These are phyloP conservation scores for Apoda limacodes DNA, from an alignment of 2,888 invertebrate genomes.

Conservation along the genomic window DNA sequence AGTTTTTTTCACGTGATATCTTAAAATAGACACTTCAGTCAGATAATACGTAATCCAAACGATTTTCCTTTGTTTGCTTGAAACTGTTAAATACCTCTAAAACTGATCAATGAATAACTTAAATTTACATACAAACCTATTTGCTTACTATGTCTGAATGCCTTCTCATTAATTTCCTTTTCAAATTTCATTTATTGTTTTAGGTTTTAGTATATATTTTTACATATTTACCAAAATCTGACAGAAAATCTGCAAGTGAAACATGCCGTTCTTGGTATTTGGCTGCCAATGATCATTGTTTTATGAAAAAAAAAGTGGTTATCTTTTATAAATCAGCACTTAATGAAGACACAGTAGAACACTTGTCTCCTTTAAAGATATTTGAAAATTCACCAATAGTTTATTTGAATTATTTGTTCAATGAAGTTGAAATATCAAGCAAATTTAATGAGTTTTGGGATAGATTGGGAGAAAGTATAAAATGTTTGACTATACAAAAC, in stretches of 20 bases:
- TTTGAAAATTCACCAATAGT: constrained; percentile 50
- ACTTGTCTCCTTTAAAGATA: constrained; percentile 40
- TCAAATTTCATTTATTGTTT: too few relatives aligned
- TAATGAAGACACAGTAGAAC: constrained; percentile 38
- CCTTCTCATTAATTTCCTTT: too few relatives aligned
- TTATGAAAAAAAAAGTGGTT: constrained; percentile 63
- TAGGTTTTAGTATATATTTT: constrained; percentile 75
- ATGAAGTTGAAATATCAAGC: constrained; percentile 64
- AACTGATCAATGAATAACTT: too few relatives aligned
- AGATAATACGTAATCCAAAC: too few relatives aligned
- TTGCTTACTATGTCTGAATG: too few relatives aligned
- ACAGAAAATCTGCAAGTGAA: constrained; percentile 74
- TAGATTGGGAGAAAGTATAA: constrained; percentile 67
- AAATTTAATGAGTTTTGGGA: constrained; percentile 67
- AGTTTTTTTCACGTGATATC: too few relatives aligned
- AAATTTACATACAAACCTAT: too few relatives aligned
- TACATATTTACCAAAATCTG: constrained; percentile 73
- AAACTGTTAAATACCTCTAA: too few relatives aligned
- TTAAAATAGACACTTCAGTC: too few relatives aligned
- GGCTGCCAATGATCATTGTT: constrained; percentile 73
- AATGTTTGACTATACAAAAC: constrained; percentile 64
- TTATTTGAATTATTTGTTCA: constrained; percentile 62
- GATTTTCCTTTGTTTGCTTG: too few relatives aligned
- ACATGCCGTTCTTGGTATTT: constrained; percentile 76
- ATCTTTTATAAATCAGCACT: constrained; percentile 53